Evolutionary conservation across 2,797 vertebrate genomes (phyloP).

Genomic region (Sardinella longiceps): DNA sequence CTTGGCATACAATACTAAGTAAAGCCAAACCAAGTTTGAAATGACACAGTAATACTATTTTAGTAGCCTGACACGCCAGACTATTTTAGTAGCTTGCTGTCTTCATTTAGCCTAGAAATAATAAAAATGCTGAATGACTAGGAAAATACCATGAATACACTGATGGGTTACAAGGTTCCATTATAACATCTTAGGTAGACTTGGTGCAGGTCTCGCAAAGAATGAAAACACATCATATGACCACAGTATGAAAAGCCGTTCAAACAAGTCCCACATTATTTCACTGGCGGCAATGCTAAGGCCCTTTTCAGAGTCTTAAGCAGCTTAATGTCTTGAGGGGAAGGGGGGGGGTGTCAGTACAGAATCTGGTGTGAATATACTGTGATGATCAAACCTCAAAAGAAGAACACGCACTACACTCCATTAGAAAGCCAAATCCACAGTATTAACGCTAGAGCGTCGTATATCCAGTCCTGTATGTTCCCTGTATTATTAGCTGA

Average conservation of each 20-base stretch:
- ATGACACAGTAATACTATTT: too few relatives aligned
- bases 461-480: too few relatives aligned
- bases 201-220: not conserved
- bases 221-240: slow-evolving; percentile 69
- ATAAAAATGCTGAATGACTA: not conserved
- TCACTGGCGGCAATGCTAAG: slow-evolving; percentile 49
- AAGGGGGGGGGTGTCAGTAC: not conserved
- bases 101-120: not conserved
- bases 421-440: too few relatives aligned
- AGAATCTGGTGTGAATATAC: not conserved
- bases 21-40: too few relatives aligned
- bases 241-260: slow-evolving; percentile 52
- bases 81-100: too few relatives aligned
- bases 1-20: too few relatives aligned
- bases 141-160: not conserved
- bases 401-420: not conserved
- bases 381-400: slow-evolving; percentile 5
- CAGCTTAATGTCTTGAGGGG: slow-evolving; percentile 44
- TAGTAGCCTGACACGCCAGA: too few relatives aligned
- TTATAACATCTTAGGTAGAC: not conserved
- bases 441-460: too few relatives aligned
- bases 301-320: slow-evolving; percentile 51
- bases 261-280: slow-evolving; percentile 67
- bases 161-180: not conserved
- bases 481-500: too few relatives aligned